Evolutionary conservation across 2,113 vertebrate species (phyloP).

Genomic region (Willisornis vidua): DNA sequence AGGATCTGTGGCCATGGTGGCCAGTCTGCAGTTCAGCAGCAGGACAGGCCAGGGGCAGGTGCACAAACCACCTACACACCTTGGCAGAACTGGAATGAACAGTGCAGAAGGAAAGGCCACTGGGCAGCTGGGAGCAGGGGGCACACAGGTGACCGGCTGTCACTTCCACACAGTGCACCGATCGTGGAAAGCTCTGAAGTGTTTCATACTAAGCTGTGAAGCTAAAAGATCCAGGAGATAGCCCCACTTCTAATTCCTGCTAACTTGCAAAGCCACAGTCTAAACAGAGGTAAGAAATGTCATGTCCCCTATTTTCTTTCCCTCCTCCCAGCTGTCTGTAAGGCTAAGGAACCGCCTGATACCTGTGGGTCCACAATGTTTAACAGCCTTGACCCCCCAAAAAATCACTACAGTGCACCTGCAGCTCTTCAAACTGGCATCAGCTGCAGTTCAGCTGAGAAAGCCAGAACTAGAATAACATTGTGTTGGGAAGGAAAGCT

Average conservation of each 20-base stretch:
- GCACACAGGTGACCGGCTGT: neutral
- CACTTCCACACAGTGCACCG: neutral
- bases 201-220: neutral
- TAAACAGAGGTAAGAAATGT: neutral
- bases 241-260: neutral
- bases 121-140: neutral
- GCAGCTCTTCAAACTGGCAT: neutral
- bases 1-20: neutral
- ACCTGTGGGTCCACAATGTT: neutral
- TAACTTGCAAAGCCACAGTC: neutral
- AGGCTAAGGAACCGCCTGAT: neutral
- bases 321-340: neutral
- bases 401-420: neutral
- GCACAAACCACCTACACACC: neutral
- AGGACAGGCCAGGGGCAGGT: neutral
- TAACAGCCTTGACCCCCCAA: neutral
- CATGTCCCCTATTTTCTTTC: neutral
- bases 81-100: neutral
- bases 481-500: neutral
- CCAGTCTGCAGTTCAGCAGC: neutral
- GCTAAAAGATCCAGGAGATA: neutral
- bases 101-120: neutral
- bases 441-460: neutral
- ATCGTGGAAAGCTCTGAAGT: neutral
- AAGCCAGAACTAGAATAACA: neutral